These are phyloP conservation scores for Diplodus sargus DNA, from an alignment of 2,797 vertebrate species.

Conservation along the genomic window DNA sequence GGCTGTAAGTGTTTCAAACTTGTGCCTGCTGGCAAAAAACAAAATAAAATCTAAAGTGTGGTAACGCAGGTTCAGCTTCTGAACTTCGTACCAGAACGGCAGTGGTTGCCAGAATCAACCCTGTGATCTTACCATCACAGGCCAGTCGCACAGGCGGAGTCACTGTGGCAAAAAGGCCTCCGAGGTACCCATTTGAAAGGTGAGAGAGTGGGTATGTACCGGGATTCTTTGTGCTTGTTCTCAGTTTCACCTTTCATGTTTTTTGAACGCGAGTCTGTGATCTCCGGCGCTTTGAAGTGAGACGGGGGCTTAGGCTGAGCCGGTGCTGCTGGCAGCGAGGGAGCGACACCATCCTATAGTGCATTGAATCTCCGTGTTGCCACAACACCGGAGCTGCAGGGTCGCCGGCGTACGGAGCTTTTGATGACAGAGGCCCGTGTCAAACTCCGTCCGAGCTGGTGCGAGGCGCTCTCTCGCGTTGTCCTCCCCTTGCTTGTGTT, in stretches of 20 bases:
- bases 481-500: constrained; percentile 31
- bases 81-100: neutral
- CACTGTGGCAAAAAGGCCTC: constrained; percentile 45
- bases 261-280: constrained; percentile 68
- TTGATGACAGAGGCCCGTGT: constrained; percentile 62
- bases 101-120: neutral
- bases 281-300: constrained; percentile 76
- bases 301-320: constrained; percentile 41
- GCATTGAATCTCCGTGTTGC: constrained; percentile 57
- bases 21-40: neutral
- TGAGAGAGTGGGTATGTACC: constrained; percentile 52
- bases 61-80: constrained; percentile 12
- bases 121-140: constrained; percentile 39
- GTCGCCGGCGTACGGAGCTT: constrained; percentile 36
- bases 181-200: constrained; percentile 67
- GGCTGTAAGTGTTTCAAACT: neutral
- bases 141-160: constrained; percentile 46
- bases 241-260: constrained; percentile 73
- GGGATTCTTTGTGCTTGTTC: constrained; percentile 72
- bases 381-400: constrained; percentile 62
- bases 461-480: constrained; percentile 29
- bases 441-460: constrained; percentile 39
- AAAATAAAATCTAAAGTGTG: neutral
- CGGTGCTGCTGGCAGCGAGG: constrained; percentile 49
- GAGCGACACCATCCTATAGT: constrained; percentile 33